Conservation (phyloP, 2,888 invertebrate genomes). For the Yponomeuta malinellus region DNA sequence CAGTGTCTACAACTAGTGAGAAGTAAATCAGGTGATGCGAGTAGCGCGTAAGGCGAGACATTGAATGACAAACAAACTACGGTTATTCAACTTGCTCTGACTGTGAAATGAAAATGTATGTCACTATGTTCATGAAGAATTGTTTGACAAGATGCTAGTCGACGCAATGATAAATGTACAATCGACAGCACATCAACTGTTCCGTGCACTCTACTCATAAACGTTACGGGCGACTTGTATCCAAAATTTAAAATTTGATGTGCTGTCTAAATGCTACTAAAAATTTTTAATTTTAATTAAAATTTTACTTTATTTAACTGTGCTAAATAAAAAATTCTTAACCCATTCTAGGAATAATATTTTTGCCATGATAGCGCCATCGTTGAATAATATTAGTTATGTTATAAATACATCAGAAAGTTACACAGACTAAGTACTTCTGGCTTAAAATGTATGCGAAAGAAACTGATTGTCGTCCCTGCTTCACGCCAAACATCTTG, state of each 20-base stretch:
- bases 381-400: too few relatives aligned
- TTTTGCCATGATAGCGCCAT: too few relatives aligned
- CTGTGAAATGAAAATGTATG: slow-evolving; percentile 16
- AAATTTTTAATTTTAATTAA: too few relatives aligned
- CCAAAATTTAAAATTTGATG: background rate
- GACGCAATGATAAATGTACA: background rate
- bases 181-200: too few relatives aligned
- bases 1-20: slow-evolving; percentile 47
- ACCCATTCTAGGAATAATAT: too few relatives aligned
- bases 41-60: slow-evolving; percentile 41
- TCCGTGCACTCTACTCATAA: background rate
- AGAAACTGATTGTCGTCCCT: background rate
- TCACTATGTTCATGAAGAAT: slow-evolving; percentile 8
- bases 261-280: too few relatives aligned
- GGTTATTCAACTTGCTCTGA: slow-evolving; percentile 30
- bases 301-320: too few relatives aligned
- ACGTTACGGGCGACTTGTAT: background rate
- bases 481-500: slow-evolving; percentile 34
- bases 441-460: background rate
- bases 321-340: too few relatives aligned
- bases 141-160: background rate
- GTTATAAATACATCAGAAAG: too few relatives aligned
- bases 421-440: too few relatives aligned
- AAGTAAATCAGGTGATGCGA: slow-evolving; percentile 62
- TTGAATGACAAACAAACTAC: slow-evolving; percentile 49